Percentiles rank a stretch among this genome's conserved stretches.
Evolutionary conservation across 2,113 vertebrate species (phyloP).

Genomic region (Ailuropoda melanoleuca): DNA sequence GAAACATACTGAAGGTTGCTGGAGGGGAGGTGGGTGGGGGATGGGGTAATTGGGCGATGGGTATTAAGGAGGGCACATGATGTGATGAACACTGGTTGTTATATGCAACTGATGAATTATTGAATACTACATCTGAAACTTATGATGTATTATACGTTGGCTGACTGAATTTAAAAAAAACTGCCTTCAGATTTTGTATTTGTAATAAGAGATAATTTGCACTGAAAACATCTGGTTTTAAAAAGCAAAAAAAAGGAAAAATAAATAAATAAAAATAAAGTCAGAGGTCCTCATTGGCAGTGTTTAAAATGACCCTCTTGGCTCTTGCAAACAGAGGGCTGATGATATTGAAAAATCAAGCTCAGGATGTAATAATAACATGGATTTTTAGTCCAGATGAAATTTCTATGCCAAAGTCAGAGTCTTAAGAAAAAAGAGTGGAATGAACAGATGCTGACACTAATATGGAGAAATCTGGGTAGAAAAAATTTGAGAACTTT

Average conservation of each 20-base stretch:
- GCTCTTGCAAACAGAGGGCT: background rate
- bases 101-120: background rate
- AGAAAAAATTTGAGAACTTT: background rate
- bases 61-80: background rate
- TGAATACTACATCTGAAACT: background rate
- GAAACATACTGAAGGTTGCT: background rate
- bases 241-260: background rate
- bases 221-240: background rate
- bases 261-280: background rate
- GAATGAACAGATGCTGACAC: background rate
- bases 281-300: background rate
- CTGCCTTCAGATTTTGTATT: background rate
- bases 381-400: background rate
- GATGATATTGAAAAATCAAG: background rate
- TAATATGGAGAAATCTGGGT: background rate
- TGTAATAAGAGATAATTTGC: background rate
- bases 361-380: background rate
- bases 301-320: background rate
- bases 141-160: background rate
- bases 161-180: background rate
- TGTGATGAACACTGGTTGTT: background rate
- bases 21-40: background rate
- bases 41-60: background rate
- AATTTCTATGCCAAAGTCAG: background rate
- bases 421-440: background rate